Percentiles rank a stretch among this genome's conserved stretches.
Conservation (phyloP, 2,888 invertebrate species). For the Branchipolynoe longqiensis region DNA sequence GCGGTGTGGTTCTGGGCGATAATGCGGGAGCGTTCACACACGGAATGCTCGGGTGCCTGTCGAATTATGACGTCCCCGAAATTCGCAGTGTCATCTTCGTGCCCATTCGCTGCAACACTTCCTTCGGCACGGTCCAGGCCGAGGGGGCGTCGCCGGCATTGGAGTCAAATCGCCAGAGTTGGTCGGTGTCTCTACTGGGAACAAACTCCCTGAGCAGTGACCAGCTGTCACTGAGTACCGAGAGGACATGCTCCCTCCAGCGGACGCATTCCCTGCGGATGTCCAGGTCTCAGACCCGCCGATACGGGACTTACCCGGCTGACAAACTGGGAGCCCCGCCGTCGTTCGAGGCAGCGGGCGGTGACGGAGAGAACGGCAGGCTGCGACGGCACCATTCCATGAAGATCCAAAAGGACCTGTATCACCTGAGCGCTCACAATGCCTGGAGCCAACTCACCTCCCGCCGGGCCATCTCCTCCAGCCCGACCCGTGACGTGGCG, state of each 20-base stretch:
- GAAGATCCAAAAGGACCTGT: constrained; percentile 27
- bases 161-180: background rate
- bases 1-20: background rate
- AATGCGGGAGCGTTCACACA: background rate
- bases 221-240: background rate
- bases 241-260: background rate
- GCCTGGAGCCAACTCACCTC: background rate
- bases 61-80: background rate
- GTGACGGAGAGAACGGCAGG: background rate
- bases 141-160: background rate
- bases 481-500: background rate
- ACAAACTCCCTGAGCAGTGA: background rate
- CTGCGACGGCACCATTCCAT: constrained; percentile 26
- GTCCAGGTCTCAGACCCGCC: constrained; percentile 4
- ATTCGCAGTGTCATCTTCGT: constrained; percentile 45
- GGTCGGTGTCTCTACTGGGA: constrained; percentile 19
- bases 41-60: constrained; percentile 1
- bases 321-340: background rate
- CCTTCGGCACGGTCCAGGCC: constrained; percentile 59
- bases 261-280: background rate
- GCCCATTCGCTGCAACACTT: constrained; percentile 63
- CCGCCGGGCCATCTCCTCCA: background rate
- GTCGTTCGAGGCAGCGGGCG: background rate
- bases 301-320: background rate
- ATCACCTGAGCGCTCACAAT: background rate